A percentile compares a stretch with the other conserved stretches of the same genome.
Conservation (phyloP, 2,888 invertebrate genomes). For the Chydorus sphaericus region DNA sequence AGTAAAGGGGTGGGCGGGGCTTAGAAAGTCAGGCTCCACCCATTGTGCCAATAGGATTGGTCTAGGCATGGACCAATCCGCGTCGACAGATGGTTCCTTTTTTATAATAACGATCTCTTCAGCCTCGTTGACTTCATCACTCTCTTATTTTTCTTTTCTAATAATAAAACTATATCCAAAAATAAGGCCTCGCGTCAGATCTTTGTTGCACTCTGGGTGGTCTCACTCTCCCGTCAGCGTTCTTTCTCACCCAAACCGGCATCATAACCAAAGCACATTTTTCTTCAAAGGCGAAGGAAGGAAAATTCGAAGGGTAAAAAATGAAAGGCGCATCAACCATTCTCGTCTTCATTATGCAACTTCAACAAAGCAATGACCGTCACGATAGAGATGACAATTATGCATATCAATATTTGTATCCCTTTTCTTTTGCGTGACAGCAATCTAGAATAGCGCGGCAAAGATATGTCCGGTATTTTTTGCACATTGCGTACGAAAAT, state of each 20-base stretch:
- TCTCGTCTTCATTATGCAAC: no score
- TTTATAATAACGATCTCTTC: not conserved
- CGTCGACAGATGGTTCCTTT: not conserved
- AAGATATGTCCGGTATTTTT: no score
- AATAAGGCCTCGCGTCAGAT: not conserved
- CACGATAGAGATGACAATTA: no score
- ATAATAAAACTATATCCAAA: not conserved
- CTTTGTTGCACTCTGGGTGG: not conserved
- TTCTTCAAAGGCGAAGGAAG: not conserved
- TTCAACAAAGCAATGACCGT: no score
- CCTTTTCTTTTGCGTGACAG: no score
- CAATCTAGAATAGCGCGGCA: no score
- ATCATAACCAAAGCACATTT: no score
- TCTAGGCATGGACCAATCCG: not conserved
- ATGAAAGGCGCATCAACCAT: no score
- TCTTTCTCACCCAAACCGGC: no score
- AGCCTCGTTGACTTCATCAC: constrained; percentile 7
- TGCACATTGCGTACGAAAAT: no score
- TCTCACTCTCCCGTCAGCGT: not conserved
- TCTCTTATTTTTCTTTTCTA: no score
- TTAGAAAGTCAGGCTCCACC: not conserved
- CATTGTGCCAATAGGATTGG: not conserved
- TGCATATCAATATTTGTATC: no score
- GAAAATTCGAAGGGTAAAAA: not conserved
- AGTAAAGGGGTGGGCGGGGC: not conserved